phyloP scores from a whole-genome alignment of 2,797 vertebrate species.

The Bradypodion ventrale region DNA sequence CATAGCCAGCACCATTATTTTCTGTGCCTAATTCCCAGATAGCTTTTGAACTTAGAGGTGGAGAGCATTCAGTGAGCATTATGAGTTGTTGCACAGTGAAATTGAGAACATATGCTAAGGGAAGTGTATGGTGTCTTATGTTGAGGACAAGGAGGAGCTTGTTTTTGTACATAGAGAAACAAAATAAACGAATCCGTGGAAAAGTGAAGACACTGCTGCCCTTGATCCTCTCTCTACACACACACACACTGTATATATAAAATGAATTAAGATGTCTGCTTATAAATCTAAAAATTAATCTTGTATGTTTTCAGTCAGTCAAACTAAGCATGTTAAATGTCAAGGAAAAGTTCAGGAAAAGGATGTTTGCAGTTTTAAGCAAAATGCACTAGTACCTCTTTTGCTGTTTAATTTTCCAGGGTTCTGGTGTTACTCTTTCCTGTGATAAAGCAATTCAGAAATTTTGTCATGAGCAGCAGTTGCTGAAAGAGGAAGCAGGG shows the following conservation, averaged over 20 bases:
- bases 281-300: background rate
- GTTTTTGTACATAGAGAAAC: too few relatives aligned
- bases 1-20: background rate
- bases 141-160: too few relatives aligned
- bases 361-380: constrained; percentile 42
- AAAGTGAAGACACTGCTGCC: too few relatives aligned
- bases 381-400: background rate
- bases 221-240: too few relatives aligned
- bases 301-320: constrained; percentile 5
- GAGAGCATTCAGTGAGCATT: too few relatives aligned
- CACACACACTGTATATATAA: too few relatives aligned
- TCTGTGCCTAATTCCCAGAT: background rate
- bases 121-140: too few relatives aligned
- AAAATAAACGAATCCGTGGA: too few relatives aligned
- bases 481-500: constrained; percentile 36
- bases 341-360: constrained; percentile 51
- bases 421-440: constrained; percentile 64
- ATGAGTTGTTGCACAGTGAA: background rate
- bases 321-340: constrained; percentile 24
- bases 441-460: constrained; percentile 68
- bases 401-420: constrained; percentile 16
- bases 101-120: background rate
- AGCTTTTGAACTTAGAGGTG: background rate
- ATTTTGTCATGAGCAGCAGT: constrained; percentile 48
- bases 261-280: constrained; percentile 4